Conservation (phyloP, 2,797 vertebrate genomes). For the Acropternis orthonyx region DNA sequence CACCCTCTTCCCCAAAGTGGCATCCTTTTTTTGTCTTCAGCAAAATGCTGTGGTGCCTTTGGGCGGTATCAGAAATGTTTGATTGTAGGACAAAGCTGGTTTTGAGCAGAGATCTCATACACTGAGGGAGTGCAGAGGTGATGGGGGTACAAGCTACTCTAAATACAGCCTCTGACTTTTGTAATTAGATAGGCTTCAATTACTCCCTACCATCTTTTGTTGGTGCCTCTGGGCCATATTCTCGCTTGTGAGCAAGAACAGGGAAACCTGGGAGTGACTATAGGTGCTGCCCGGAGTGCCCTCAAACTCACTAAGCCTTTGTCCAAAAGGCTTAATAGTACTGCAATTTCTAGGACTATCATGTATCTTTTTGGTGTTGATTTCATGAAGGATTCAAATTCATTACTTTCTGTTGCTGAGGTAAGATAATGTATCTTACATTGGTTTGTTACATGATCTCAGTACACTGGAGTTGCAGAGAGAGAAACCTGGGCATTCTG, state of each 20-base stretch:
- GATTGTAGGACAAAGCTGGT: background rate
- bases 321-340: background rate
- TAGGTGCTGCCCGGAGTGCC: background rate
- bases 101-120: background rate
- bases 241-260: background rate
- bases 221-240: background rate
- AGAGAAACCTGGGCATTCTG: background rate
- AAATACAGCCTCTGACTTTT: background rate
- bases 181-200: background rate
- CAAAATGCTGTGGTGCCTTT: background rate
- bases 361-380: background rate
- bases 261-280: background rate
- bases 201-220: background rate
- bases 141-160: background rate
- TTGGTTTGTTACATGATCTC: background rate
- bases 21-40: background rate
- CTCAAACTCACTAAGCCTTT: background rate
- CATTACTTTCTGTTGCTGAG: background rate
- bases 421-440: background rate
- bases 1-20: fast-evolving
- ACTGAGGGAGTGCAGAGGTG: background rate
- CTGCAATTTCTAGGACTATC: background rate
- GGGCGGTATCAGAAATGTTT: background rate
- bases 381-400: background rate
- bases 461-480: background rate